Conservation (phyloP, 2,888 invertebrate genomes). For the Drosophila aldrichi region DNA sequence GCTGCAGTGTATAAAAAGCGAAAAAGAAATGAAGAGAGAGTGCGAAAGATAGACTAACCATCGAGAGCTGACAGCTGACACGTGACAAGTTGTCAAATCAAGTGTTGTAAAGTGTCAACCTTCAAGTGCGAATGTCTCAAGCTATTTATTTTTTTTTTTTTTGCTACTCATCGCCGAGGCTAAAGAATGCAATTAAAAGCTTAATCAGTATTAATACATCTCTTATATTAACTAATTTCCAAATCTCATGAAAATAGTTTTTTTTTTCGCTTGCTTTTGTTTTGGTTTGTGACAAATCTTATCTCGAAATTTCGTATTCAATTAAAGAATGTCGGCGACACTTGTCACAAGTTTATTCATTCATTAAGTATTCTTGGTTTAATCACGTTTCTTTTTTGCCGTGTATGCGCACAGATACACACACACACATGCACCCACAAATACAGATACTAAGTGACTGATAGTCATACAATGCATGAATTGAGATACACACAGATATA, state of each 20-base stretch:
- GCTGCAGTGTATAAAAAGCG: too few species aligned
- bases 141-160: neutral
- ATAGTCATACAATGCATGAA: conserved; percentile 29
- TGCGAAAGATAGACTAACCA: neutral
- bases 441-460: conserved; percentile 24
- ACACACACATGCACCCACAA: neutral
- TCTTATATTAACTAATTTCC: neutral
- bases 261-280: neutral
- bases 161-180: neutral
- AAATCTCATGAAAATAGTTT: conserved; percentile 2
- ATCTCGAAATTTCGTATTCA: conserved; percentile 9
- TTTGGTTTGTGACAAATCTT: conserved; percentile 8
- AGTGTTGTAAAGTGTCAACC: conserved; percentile 6
- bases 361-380: neutral
- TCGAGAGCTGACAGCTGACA: neutral
- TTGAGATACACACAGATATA: conserved; percentile 4
- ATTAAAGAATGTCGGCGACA: conserved; percentile 9
- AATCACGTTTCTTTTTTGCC: conserved; percentile 13
- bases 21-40: neutral
- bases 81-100: neutral
- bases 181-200: neutral
- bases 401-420: conserved; percentile 25
- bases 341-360: conserved; percentile 10
- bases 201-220: neutral
- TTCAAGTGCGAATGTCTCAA: neutral